Evolutionary conservation across 2,888 invertebrate species (phyloP).

Genomic region (Tetragonula carbonaria): DNA sequence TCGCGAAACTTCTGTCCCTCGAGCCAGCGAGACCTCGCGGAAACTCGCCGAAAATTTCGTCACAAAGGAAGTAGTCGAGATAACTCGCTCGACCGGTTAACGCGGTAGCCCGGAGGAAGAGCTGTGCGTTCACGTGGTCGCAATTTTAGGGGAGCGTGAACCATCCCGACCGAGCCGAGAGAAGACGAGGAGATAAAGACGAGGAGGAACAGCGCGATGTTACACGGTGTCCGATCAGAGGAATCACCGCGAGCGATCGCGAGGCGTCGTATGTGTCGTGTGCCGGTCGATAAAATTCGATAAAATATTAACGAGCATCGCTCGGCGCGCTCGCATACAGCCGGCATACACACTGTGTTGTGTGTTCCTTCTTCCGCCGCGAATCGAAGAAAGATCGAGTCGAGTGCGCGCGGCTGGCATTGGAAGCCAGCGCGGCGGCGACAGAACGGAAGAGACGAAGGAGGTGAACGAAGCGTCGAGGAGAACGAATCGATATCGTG

Average conservation of each 20-base stretch:
- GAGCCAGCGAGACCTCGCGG: not conserved
- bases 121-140: not conserved
- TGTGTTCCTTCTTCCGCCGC: slow-evolving; percentile 2
- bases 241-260: not conserved
- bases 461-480: not conserved
- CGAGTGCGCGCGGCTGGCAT: slow-evolving; percentile 20
- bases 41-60: not conserved
- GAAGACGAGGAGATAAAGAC: not conserved
- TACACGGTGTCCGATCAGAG: too few relatives aligned
- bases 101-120: not conserved
- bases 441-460: not conserved
- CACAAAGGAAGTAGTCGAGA: not conserved
- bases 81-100: not conserved
- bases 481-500: slow-evolving; percentile 26
- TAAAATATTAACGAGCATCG: slow-evolving; percentile 51
- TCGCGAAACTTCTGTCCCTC: slow-evolving; percentile 1
- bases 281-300: slow-evolving; percentile 48
- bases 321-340: slow-evolving; percentile 6
- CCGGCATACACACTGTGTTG: too few relatives aligned
- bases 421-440: not conserved
- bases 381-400: slow-evolving; percentile 20
- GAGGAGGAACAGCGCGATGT: not conserved
- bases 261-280: slow-evolving; percentile 25
- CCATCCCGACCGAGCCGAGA: not conserved
- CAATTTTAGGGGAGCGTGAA: slow-evolving; percentile 3